Conservation (phyloP, 1,140 invertebrate species). For the Vollenhovia emeryi region DNA sequence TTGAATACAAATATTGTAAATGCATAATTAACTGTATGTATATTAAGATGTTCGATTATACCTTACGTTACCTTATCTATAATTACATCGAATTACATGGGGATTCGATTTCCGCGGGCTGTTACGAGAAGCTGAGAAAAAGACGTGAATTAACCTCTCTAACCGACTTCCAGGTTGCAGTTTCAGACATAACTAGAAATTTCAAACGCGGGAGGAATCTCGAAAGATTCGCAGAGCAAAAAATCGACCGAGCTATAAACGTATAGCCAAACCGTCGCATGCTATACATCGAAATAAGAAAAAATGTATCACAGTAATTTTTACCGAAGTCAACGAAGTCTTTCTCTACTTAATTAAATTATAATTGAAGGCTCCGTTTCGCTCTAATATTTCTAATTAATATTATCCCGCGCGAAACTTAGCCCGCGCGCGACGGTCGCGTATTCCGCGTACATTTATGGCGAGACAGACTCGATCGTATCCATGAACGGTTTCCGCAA, state of each 20-base stretch:
- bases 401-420: not conserved
- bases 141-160: slow-evolving; percentile 19
- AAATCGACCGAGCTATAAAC: slow-evolving; percentile 14
- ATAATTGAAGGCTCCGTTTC: not conserved
- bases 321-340: not conserved
- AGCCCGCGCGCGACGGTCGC: not conserved
- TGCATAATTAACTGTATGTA: not conserved
- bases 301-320: not conserved
- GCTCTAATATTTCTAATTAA: not conserved
- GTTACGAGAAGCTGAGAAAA: slow-evolving; percentile 21
- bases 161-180: not conserved
- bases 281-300: not conserved
- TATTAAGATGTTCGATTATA: slow-evolving; percentile 28
- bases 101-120: slow-evolving; percentile 55
- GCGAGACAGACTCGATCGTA: slow-evolving; percentile 52
- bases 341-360: not conserved
- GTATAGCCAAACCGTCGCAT: not conserved
- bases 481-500: slow-evolving; percentile 38
- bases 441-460: slow-evolving; percentile 61
- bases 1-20: not conserved
- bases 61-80: slow-evolving; percentile 35
- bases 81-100: slow-evolving; percentile 67
- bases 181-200: slow-evolving; percentile 11
- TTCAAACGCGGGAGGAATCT: not conserved
- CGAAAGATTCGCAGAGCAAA: not conserved